phyloP scores from a whole-genome alignment of 2,113 vertebrate genomes.

The Catharus bicknelli region DNA sequence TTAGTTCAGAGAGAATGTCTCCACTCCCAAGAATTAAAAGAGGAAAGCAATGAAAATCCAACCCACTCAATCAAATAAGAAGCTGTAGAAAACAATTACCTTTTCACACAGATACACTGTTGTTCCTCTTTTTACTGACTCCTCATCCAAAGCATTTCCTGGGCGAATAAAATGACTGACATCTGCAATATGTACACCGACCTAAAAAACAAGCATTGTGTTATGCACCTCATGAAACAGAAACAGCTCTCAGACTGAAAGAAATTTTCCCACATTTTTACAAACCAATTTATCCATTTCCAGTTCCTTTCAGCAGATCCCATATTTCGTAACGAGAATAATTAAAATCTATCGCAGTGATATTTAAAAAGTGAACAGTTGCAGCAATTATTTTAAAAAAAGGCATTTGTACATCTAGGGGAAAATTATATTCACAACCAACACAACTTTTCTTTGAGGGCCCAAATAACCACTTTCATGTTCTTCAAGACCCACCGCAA shows the following conservation, averaged over 20 bases:
- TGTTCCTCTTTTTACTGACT: conserved; percentile 92
- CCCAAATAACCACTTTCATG: background rate
- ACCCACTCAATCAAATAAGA: background rate
- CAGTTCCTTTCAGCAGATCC: background rate
- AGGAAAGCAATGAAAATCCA: background rate
- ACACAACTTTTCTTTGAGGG: background rate
- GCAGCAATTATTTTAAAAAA: background rate
- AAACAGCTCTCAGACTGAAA: background rate
- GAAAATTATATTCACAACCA: background rate
- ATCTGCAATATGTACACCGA: conserved; percentile 97
- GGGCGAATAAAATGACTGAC: conserved; percentile 97
- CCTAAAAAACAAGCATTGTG: conserved; percentile 66
- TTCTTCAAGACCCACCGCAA: background rate
- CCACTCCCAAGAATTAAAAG: background rate
- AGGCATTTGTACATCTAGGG: background rate
- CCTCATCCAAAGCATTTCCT: conserved; percentile 92
- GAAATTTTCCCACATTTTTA: background rate
- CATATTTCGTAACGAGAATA: background rate
- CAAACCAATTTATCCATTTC: background rate
- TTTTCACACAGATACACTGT: conserved; percentile 97
- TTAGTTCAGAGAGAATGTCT: background rate
- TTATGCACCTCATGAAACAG: background rate
- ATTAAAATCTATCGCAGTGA: background rate
- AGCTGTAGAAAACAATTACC: conserved; percentile 62
- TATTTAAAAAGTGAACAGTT: background rate